Percentiles rank a stretch among this genome's conserved stretches.
These are phyloP conservation scores for Tribolium castaneum DNA, from an alignment of 1,140 invertebrate species.

Conservation along the genomic window DNA sequence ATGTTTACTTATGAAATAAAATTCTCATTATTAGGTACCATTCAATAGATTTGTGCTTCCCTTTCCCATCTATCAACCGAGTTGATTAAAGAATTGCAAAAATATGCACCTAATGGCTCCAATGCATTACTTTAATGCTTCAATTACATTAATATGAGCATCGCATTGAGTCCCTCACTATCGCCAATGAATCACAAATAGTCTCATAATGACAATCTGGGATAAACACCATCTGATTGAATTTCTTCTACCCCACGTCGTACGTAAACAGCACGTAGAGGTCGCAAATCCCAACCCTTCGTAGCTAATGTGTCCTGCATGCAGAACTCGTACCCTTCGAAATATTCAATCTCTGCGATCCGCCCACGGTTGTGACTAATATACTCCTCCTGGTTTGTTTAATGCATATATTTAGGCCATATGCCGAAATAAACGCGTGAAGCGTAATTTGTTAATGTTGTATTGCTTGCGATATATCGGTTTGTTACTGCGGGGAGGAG, in stretches of 20 bases:
- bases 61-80: too few species aligned
- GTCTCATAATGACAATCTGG: constrained; percentile 52
- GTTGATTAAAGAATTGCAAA: not conserved
- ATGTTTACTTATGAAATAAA: too few species aligned
- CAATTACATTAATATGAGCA: constrained; percentile 22
- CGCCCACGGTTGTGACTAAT: constrained; percentile 55
- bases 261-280: constrained; percentile 41
- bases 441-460: constrained; percentile 61
- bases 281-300: constrained; percentile 43
- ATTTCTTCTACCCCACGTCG: constrained; percentile 38
- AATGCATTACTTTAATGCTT: constrained; percentile 11
- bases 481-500: constrained; percentile 60
- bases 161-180: not conserved
- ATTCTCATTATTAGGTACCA: too few species aligned
- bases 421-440: constrained; percentile 58
- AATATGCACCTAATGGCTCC: not conserved
- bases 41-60: too few species aligned
- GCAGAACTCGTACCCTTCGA: constrained; percentile 36
- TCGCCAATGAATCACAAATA: constrained; percentile 54
- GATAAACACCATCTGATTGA: constrained; percentile 54
- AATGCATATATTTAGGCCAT: constrained; percentile 61
- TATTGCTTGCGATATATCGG: constrained; percentile 54
- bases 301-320: constrained; percentile 44
- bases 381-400: constrained; percentile 51
- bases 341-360: constrained; percentile 46